These are phyloP conservation scores for Anseranas semipalmata DNA, from an alignment of 2,113 vertebrate genomes.

Conservation along the genomic window DNA sequence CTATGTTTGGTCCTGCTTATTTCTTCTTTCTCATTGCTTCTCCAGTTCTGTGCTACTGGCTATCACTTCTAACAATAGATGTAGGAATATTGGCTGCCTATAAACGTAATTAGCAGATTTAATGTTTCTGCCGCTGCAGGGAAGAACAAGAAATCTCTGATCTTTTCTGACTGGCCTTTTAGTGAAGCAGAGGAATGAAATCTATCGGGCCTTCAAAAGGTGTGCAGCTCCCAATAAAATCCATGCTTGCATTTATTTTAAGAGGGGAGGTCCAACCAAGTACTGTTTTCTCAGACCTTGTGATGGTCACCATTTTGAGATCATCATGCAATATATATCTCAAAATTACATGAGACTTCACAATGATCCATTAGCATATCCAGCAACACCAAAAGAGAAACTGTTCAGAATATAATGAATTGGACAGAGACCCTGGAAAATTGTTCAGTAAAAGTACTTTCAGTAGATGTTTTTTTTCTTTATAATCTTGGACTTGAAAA, in stretches of 20 bases:
- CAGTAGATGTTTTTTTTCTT: neutral
- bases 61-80: neutral
- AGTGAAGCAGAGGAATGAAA: neutral
- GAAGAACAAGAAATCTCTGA: neutral
- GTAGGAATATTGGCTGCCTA: neutral
- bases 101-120: neutral
- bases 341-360: neutral
- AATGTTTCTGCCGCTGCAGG: neutral
- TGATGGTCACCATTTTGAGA: neutral
- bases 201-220: neutral
- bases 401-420: neutral
- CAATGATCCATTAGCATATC: neutral
- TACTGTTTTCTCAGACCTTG: neutral
- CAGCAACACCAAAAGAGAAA: no score
- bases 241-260: neutral
- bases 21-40: neutral
- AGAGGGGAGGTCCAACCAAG: neutral
- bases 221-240: neutral
- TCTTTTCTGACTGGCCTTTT: neutral
- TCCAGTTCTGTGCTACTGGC: neutral
- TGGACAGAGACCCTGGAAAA: neutral
- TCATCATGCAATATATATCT: neutral
- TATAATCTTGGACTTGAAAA: neutral
- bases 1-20: neutral
- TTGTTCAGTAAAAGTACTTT: neutral